These are phyloP conservation scores for Diadophis punctatus DNA, from an alignment of 2,113 vertebrate species.

Conservation along the genomic window DNA sequence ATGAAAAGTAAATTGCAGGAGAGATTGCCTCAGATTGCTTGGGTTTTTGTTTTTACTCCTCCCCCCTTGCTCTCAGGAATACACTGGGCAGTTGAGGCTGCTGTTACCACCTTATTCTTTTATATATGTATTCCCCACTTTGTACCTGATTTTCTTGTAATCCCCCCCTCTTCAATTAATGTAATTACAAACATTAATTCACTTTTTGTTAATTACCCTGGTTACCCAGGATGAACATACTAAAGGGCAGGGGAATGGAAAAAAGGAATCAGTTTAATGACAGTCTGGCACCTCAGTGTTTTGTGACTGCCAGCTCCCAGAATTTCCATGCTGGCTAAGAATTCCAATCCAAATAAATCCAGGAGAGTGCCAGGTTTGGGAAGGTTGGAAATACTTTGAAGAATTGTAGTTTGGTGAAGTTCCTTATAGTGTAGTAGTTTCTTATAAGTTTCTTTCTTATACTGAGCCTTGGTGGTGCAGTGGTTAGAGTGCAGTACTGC, in stretches of 20 bases:
- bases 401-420: not conserved
- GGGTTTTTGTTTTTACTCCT: no score
- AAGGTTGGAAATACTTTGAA: not conserved
- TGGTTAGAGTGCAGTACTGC: no score
- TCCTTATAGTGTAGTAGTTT: not conserved
- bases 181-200: not conserved
- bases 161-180: not conserved
- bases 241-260: not conserved
- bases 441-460: not conserved
- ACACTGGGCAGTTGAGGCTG: not conserved
- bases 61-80: no score
- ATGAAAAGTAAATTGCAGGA: not conserved
- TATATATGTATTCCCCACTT: not conserved
- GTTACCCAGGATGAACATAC: not conserved
- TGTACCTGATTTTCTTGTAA: not conserved
- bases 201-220: not conserved
- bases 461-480: no score
- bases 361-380: not conserved
- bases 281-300: not conserved
- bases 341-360: not conserved
- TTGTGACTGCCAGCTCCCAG: not conserved
- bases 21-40: no score
- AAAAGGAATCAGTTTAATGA: not conserved
- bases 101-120: not conserved
- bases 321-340: not conserved